Base-by-base conservation (phyloP, 2,888 invertebrate genomes). In the Philereme transversata region DNA sequence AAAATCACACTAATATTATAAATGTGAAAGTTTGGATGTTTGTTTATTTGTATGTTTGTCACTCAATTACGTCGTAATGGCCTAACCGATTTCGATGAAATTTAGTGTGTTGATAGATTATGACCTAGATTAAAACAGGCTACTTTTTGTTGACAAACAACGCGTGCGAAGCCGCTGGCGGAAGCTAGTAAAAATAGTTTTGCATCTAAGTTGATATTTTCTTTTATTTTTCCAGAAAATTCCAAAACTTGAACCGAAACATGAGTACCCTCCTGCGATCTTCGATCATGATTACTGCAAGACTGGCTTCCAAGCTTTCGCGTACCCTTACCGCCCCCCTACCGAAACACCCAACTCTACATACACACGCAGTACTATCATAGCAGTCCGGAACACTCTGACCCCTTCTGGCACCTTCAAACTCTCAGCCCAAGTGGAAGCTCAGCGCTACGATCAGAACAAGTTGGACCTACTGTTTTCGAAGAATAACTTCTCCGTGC, bases 241-340 rank as follows among this genome's bases (percentile, higher is more conserved):
- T 8, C 8, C 8, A 8, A 40, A 40, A 40, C 7, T 40, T 6
- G 40, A 40, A 41, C 38, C 49, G 6, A 43, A 34, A 8, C 9
- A 11, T 8, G 40, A 51, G 6, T n/a, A 4, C 0, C 40, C 35
- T 7, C 10, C 7, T 10, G 11, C 5, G 36, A 3, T 46, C 5
- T 40, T 50, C 7, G 60, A 60, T 5, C 60, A 60, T 56, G 60
- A 60, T 7, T 60, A 60, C 47, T 60, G 60, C 47, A 41, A 9
- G 10, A 41, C 9, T 0, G 57, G 51, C 5, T 44, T 1, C n/a
- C 10, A 34, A 35, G 5, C n/a, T 1, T 51, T 43, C 7, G 40
- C 40, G 8, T 40, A 8, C 8, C 8, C 44, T 3, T 36, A 41
- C 8, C 22, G n/a, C 22, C 45, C 8, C 40, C 6, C 8, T 6